Evolutionary conservation across 1,140 invertebrate genomes (phyloP), one percentile per base, ranked within the genome.

Genomic region (Ceratina japonica): DNA sequence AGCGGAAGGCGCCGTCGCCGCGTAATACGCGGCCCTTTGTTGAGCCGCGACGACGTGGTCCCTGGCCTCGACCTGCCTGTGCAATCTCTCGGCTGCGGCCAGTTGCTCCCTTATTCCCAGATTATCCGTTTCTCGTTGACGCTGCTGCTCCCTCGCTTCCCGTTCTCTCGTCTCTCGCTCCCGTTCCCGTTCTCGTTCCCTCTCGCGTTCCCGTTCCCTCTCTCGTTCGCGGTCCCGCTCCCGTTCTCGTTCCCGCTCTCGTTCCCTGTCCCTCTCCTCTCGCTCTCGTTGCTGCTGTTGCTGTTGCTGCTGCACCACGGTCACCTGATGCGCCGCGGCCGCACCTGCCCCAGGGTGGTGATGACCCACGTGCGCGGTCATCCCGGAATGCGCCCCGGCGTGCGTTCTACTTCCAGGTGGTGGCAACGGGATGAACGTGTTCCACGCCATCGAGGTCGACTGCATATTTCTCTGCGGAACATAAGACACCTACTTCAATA

Each of bases 401-500:
- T 91, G 88, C 64, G 85, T 78, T 49, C 90, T 87, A 70, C 87
- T 86, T n/a, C 87, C 84, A 3, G 91, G 90, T 31, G 90, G 91
- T 56, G 91, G 88, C 80, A 92, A 64, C 27, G 91, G 82, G 22
- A 92, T 87, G 72, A 91, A 91, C 77, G 87, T 90, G 83, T 90
- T 91, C 91, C 91, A 93, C 70, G 88, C 75, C 87, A 91, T 90
- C 77, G 90, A 87, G 66, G 90, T 88, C 79, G 90, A 87, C 80
- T 90, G 90, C 90, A 91, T 89, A 82, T 90, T 92, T 87, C 90
- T 92, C 91, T 92, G 92, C 69, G 87, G 87, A 85, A 82, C 78
- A 91, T 91, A 91, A 92, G 89, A 89, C 85, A 90, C 88, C 91
- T 92, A 91, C 89, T 91, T 92, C 91, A 91, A 91, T 92, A 87